Base-by-base conservation (phyloP, 2,797 vertebrate genomes). In the Chrosomus eos region DNA sequence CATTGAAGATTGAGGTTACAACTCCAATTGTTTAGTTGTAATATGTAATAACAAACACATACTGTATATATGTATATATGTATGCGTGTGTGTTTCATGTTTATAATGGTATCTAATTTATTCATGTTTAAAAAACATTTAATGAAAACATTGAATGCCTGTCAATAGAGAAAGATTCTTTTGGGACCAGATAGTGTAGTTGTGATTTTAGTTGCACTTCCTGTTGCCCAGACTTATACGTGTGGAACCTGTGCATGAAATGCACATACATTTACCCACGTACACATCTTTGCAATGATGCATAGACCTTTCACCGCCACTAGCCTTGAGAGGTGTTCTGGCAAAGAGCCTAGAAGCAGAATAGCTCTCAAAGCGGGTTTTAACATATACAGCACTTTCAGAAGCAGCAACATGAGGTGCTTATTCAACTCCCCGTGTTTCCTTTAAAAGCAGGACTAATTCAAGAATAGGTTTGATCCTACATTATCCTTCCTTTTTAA, bases 241-340 rank as follows among this genome's bases (percentile, higher is more conserved):
- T 66, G 74, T 60, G 36, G 33, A 60, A 40, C 33, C 53, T 77
- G 31, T 79, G 38, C 70, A 62, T 36, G 26, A 38, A 72, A 73
- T 64, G 67, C 66, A 83, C 77, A 19, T 21, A 62, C 51, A 71
- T 80, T 75, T 26, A 53, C 45, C 68, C 86, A 82, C 36, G 28
- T 72, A 60, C 14, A 23, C 67, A 86, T 31, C 31, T 68, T 45
- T 75, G 55, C 43, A 33, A 36, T 84, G 86, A 84, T 75, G 60
- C 66, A 78, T 38, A n/a, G 45, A 79, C 60, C 76, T 86, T 82
- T 89, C 78, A 89, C 18, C 72, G 78, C 40, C 43, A 53, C 66
- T 66, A 38, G 74, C 6, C 51, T 26, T 55, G 60, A 85, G 45
- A 78, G 77, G 68, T n/a, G 38, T 66, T 78, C 62, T 89, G 88